A percentile compares a stretch with the other conserved stretches of the same genome.
phyloP scores from a whole-genome alignment of 2,797 vertebrate species.

The Lepidocolaptes lacrymiger region DNA sequence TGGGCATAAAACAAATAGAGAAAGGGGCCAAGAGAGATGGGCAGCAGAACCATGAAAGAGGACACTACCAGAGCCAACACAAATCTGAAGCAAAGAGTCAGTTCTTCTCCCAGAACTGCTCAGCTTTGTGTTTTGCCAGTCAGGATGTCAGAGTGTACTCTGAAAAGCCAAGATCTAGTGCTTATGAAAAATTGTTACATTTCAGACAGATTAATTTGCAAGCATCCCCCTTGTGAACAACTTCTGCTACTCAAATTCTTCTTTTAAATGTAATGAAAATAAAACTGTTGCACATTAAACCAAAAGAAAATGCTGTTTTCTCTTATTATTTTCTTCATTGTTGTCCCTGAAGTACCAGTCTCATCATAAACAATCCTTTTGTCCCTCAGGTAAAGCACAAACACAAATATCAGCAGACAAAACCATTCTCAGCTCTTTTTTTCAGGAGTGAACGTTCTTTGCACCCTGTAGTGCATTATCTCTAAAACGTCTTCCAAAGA shows the following conservation, averaged over 20 bases:
- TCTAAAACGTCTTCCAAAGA: slow-evolving; percentile 78
- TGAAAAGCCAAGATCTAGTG: neutral
- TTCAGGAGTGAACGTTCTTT: slow-evolving; percentile 33
- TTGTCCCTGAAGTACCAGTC: neutral
- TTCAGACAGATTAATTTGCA: neutral
- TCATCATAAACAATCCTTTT: neutral
- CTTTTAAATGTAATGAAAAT: slow-evolving; percentile 9
- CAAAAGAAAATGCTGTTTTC: neutral
- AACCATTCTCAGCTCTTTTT: slow-evolving; percentile 43
- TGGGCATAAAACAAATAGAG: neutral
- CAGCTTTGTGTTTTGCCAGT: neutral
- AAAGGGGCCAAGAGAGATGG: accelerated
- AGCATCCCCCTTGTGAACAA: neutral
- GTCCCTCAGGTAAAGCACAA: slow-evolving; percentile 1
- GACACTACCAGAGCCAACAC: neutral
- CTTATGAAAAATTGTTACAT: neutral
- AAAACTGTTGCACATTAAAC: neutral
- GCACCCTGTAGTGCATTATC: slow-evolving; percentile 69
- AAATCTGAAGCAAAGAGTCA: neutral
- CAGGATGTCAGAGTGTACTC: neutral
- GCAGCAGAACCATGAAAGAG: neutral
- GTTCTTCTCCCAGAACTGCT: neutral
- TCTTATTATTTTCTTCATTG: neutral
- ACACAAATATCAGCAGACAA: slow-evolving; percentile 24
- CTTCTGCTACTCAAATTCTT: slow-evolving; percentile 3